Base-by-base conservation (phyloP, 2,888 invertebrate genomes). In the Blastobasis lacticolella region DNA sequence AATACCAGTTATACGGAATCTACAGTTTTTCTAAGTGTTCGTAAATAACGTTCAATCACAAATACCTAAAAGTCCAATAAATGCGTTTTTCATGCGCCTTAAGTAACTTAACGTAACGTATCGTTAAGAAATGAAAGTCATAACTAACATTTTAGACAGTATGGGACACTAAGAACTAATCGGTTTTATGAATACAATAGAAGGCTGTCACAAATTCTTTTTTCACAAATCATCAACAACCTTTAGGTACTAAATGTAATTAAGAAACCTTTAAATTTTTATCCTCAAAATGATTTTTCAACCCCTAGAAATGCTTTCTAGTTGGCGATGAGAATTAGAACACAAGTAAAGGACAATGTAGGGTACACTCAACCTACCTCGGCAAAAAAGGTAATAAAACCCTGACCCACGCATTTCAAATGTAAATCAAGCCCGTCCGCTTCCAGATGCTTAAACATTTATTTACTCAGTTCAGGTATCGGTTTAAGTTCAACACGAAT, bases 391-490 rank as follows among this genome's bases (percentile, higher is more conserved):
- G 71, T 69, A 78, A 74, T 78, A 74, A 77, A 75, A 67, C 67
- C 56, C 65, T 64, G 72, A 70, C 72, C 76, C 70, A 64, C 64
- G 62, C 73, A 78, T 78, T 79, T 78, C 70, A 71, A 79, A 78
- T 79, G 78, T 73, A 76, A 80, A 81, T 77, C 71, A 63, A 63
- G 67, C 63, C 65, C 63, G 66, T 62, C 66, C 64, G 65, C 60
- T 69, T 65, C 62, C 63, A 70, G 68, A 69, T 66, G 67, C 67
- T 78, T 70, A 71, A 76, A 74, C 73, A 78, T 78, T 78, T 77
- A 77, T 75, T 76, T 71, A 69, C 67, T 62, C 60, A 56, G 61
- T 59, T 63, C 66, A 55, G 58, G 60, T 62, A 66, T 67, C 66
- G 69, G 63, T 54, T 62, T 54, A 60, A 67, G 71, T 67, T 58